Conservation (phyloP, 2,797 vertebrate species). For the Poecile montanus region DNA sequence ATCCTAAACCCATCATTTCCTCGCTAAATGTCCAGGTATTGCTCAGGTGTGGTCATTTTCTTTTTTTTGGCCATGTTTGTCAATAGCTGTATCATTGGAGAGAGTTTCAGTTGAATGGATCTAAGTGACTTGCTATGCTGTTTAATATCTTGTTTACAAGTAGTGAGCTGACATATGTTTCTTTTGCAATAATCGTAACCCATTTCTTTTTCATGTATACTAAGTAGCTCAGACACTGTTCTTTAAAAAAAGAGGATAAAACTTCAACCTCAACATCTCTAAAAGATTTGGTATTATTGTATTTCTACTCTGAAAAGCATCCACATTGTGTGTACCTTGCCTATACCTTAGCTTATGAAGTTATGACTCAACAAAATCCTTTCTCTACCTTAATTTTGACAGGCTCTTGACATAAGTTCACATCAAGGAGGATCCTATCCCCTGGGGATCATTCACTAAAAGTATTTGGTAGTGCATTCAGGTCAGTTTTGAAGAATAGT, state of each 20-base stretch:
- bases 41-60: not conserved
- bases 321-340: fast-evolving
- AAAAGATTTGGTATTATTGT: not conserved
- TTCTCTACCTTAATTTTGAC: not conserved
- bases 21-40: not conserved
- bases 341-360: not conserved
- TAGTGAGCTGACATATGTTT: not conserved
- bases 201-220: not conserved
- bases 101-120: not conserved
- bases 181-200: not conserved
- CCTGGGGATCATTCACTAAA: not conserved
- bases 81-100: not conserved
- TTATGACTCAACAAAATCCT: not conserved
- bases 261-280: not conserved
- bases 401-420: not conserved
- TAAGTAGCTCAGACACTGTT: not conserved
- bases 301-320: not conserved
- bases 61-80: not conserved
- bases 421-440: not conserved
- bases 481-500: not conserved
- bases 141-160: not conserved
- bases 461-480: not conserved
- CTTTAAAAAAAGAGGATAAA: not conserved
- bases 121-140: not conserved
- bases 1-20: not conserved